These are phyloP conservation scores for Scolopax bukidnonensis DNA, from an alignment of 2,797 vertebrate genomes.

Conservation along the genomic window DNA sequence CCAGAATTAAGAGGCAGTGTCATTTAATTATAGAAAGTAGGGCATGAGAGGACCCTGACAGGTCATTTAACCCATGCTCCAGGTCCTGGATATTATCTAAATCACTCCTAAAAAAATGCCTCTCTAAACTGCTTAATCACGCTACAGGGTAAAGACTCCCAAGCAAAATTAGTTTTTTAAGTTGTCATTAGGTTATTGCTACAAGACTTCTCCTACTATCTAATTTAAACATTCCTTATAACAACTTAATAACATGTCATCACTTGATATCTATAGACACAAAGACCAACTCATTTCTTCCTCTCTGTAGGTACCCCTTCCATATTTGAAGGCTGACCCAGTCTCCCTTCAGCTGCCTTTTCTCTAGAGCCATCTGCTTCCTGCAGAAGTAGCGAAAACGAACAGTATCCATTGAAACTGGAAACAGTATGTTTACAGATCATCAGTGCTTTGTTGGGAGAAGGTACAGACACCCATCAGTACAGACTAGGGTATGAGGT, in stretches of 20 bases:
- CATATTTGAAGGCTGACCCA: neutral
- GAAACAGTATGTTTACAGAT: neutral
- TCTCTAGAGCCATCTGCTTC: neutral
- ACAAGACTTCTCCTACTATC: neutral
- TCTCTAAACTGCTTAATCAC: neutral
- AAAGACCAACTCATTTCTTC: neutral
- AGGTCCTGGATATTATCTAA: neutral
- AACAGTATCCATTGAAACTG: neutral
- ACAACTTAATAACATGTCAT: neutral
- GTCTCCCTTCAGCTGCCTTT: neutral
- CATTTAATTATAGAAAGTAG: slow-evolving; percentile 10
- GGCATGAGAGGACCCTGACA: neutral
- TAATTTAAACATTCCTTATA: neutral
- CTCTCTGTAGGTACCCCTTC: neutral
- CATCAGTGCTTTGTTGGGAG: neutral
- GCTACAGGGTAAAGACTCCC: neutral
- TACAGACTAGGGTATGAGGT: too few species aligned
- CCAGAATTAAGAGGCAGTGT: neutral
- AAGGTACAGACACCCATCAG: neutral
- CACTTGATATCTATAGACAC: neutral
- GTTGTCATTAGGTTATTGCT: neutral
- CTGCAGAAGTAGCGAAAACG: neutral
- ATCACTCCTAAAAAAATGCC: neutral
- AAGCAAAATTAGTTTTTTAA: neutral
- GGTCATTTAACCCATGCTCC: neutral